Percentiles rank a stretch among this genome's conserved stretches.
Conservation (phyloP, 2,888 invertebrate species). For the Stenodera caucasica region DNA sequence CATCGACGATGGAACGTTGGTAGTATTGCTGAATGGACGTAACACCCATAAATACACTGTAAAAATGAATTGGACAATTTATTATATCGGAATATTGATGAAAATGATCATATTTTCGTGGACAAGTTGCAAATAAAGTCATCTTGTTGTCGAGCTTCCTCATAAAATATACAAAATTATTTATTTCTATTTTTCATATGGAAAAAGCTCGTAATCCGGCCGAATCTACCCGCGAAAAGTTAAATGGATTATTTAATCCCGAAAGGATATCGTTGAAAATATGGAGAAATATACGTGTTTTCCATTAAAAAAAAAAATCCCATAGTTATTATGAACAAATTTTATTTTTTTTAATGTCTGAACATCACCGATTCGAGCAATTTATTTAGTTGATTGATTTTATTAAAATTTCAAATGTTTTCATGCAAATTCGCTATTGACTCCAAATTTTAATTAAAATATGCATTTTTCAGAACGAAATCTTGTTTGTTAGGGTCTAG, state of each 20-base stretch:
- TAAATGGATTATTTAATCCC: slow-evolving; percentile 5
- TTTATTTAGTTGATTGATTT: too few relatives aligned
- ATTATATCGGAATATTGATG: background rate
- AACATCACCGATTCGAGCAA: too few relatives aligned
- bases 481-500: slow-evolving; percentile 37
- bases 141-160: background rate
- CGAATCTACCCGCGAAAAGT: background rate
- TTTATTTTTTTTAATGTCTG: too few relatives aligned
- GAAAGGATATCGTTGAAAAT: background rate
- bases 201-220: background rate
- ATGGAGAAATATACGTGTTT: background rate
- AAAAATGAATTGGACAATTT: slow-evolving; percentile 32
- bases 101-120: background rate
- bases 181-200: background rate
- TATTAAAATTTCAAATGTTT: background rate
- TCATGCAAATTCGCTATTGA: background rate
- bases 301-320: too few relatives aligned
- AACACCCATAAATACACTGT: slow-evolving; percentile 97
- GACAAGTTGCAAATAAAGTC: background rate
- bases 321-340: too few relatives aligned
- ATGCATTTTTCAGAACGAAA: slow-evolving; percentile 41
- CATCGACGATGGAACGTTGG: slow-evolving; percentile 98
- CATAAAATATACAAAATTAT: background rate
- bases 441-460: slow-evolving; percentile 35
- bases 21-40: slow-evolving; percentile 97